Evolutionary conservation across 1,140 invertebrate species (phyloP), one percentile per base, ranked within the genome.

Genomic region (Triops cancriformis): DNA sequence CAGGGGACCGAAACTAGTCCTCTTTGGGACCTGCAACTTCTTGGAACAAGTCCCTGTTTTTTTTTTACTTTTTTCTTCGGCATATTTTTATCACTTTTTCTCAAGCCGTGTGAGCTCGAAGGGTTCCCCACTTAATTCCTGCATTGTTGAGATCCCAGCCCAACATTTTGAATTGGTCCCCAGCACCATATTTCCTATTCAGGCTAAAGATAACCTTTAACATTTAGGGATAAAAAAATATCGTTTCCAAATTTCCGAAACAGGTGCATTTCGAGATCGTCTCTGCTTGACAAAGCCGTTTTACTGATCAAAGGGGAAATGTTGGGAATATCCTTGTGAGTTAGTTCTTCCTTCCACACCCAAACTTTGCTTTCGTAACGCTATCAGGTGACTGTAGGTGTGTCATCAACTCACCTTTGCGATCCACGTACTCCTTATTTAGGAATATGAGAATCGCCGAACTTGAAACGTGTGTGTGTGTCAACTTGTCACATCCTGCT

Each of bases 1-100:
- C 51, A 64, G 51, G 51, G 51, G 51, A 64, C 51, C 51, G 51
- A 64, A 64, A 64, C 51, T 64, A 64, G 51, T 64, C 51, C 51
- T 64, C 23, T 23, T 64, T 23, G 14, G 14, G 14, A 23, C 14
- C 51, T 64, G 23, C 14, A 23, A 64, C 18, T 37, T 64, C 51
- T 9, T 64, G 51, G 51, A 64, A 64, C 51, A 64, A 14, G 51
- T 64, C 51, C 23, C 23, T 18, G 10, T 6, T 6, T 23, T n/a
- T 64, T 64, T 64, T 64, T 64, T 64, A 1, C 0, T 0, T 64
- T 64, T 10, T 64, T 18, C 10, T 18, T 14, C 51, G 18, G 31
- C 31, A 4, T 37, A 37, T 37, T 37, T 37, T 37, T 37, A 7
- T 7, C 31, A 37, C 7, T 37, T 37, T 37, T 37, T 37, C 31